phyloP scores from a whole-genome alignment of 2,888 invertebrate species.

The Eumacrocentrus americanus region DNA sequence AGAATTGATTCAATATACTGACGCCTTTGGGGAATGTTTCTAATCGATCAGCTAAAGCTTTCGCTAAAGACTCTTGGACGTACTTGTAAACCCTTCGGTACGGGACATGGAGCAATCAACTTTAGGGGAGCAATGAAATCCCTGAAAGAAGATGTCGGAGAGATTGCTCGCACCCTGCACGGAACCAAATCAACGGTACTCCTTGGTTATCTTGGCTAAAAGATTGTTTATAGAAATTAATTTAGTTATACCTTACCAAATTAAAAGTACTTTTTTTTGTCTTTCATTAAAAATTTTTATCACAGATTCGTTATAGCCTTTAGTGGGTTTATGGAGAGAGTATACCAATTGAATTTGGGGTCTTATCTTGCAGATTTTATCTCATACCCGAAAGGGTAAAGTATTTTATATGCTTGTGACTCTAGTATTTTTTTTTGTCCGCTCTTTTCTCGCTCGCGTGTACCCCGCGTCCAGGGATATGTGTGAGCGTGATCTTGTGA shows the following conservation, averaged over 20 bases:
- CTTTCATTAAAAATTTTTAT: too few species aligned
- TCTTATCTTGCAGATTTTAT: too few species aligned
- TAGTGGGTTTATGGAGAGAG: neutral
- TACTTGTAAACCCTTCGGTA: neutral
- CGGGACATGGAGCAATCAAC: neutral
- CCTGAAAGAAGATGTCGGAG: conserved; percentile 30
- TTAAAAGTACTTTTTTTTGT: conserved; percentile 1
- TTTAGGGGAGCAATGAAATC: neutral
- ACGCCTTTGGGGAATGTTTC: neutral
- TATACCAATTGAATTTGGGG: neutral
- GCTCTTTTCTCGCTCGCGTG: conserved; percentile 12
- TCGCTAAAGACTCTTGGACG: neutral
- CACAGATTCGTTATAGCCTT: too few species aligned
- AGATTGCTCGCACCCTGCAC: conserved; percentile 57
- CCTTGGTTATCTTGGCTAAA: conserved; percentile 37
- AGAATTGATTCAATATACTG: neutral
- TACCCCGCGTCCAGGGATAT: conserved; percentile 14
- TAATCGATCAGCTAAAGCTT: neutral
- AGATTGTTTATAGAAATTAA: conserved; percentile 4
- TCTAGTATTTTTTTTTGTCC: too few species aligned
- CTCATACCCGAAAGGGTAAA: too few species aligned
- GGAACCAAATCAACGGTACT: conserved; percentile 62
- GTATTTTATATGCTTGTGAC: too few species aligned
- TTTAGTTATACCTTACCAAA: conserved; percentile 6
- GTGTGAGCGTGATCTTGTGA: conserved; percentile 3